Conservation (phyloP, 2,888 invertebrate genomes). For the Drosophila lacicola region DNA sequence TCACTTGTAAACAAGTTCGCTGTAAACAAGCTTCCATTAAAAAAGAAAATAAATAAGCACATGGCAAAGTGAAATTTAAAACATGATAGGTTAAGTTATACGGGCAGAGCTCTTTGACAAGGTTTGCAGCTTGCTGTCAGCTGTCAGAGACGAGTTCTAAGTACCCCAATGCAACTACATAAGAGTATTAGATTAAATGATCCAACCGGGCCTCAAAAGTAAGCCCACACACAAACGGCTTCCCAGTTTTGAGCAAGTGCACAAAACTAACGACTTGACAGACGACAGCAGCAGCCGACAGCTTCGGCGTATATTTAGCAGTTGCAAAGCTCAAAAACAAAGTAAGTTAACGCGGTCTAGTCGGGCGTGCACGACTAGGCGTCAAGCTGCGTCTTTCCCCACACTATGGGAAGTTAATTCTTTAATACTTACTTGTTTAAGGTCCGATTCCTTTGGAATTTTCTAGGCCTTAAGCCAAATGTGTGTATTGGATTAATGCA, state of each 20-base stretch:
- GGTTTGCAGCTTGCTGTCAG: not conserved
- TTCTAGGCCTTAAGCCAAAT: too few relatives aligned
- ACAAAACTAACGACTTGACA: slow-evolving; percentile 21
- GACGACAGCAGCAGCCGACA: slow-evolving; percentile 6
- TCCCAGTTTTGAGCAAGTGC: slow-evolving; percentile 22
- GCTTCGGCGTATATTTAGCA: slow-evolving; percentile 19
- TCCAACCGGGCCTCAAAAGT: slow-evolving; percentile 28
- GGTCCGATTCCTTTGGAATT: too few relatives aligned
- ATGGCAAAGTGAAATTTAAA: not conserved
- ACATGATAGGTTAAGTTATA: not conserved
- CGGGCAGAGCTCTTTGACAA: not conserved
- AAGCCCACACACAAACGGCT: slow-evolving; percentile 18
- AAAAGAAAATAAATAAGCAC: too few relatives aligned
- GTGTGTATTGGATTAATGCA: too few relatives aligned
- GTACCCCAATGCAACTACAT: slow-evolving; percentile 9
- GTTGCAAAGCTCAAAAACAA: not conserved
- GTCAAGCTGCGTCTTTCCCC: too few relatives aligned
- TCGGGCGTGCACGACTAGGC: not conserved
- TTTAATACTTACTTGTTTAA: too few relatives aligned
- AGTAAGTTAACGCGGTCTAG: not conserved
- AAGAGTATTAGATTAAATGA: slow-evolving; percentile 36
- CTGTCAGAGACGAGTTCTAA: slow-evolving; percentile 26
- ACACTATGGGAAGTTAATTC: too few relatives aligned
- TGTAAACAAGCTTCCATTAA: too few relatives aligned
- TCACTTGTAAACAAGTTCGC: too few relatives aligned